Evolutionary conservation across 1,140 invertebrate species (phyloP), one percentile per base, ranked within the genome.

Genomic region (Orussus abietinus): DNA sequence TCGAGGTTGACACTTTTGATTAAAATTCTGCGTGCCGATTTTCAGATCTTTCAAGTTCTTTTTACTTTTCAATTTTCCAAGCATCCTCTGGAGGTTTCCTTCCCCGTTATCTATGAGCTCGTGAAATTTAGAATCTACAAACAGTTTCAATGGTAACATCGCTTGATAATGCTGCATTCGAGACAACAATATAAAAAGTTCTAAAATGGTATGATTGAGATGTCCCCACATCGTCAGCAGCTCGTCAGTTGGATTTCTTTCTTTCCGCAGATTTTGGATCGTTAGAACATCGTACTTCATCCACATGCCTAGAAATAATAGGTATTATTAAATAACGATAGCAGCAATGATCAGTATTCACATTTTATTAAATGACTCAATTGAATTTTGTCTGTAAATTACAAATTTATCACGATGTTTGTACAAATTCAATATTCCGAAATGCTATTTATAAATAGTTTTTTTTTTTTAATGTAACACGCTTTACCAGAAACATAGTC

Each of bases 221-320:
- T 83, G 78, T 4, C 86, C 85, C 88, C 88, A 94, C 34, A 79
- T 66, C 20, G 75, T 80, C 12, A 95, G 69, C 3, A 95, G 73
- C 53, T 85, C 78, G 52, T 86, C 79, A 1, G 86, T 81, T 1
- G 89, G 87, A 43, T 89, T 87, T 18, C 72, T 70, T 18, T 79
- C 77, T 20, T 77, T 73, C 19, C 68, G 61, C 28, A 83, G 66
- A 50, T 61, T 66, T 29, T 74, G 68, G 28, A 84, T 66, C 5
- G 72, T 74, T 15, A 50, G 57, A 6, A 61, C 51, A 40, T 70
- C 71, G 41, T 77, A 77, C 10, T 64, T 49, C 76, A 80, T 78
- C 44, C 73, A 64, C 13, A 49, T 75, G 45, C 76, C 76, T 79
- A 19, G 32, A 38, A 41, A 52, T 29, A 13, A 49, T 44, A 49